Evolutionary conservation across 2,113 vertebrate species (phyloP).

Genomic region (Paraplagusia blochii): DNA sequence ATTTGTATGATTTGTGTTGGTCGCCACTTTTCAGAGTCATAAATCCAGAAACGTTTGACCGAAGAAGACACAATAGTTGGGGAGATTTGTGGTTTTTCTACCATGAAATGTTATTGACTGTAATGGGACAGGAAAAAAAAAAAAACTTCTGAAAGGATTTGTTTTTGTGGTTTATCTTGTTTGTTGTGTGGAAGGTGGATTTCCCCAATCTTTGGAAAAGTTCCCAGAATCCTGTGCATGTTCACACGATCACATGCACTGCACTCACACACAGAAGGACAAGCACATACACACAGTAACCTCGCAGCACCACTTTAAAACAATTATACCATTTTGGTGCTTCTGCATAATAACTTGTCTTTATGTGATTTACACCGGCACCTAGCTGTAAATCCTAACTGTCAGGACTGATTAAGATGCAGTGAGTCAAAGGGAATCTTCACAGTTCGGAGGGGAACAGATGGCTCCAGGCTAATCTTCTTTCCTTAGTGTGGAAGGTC

Average conservation of each 20-base stretch:
- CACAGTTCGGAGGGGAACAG: conserved; percentile 27
- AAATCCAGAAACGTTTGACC: conserved; percentile 30
- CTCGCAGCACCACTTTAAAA: conserved; percentile 52
- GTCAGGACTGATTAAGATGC: conserved; percentile 51
- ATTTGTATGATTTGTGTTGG: conserved; percentile 15
- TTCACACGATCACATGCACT: conserved; percentile 46
- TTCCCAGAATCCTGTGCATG: conserved; percentile 52
- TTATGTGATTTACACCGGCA: conserved; percentile 47
- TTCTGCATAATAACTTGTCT: conserved; percentile 59
- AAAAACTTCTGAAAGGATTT: conserved; percentile 30
- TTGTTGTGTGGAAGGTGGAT: conserved; percentile 60
- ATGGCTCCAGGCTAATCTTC: conserved; percentile 31
- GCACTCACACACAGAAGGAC: conserved; percentile 5
- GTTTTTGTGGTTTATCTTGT: conserved; percentile 60
- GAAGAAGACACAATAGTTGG: conserved; percentile 40
- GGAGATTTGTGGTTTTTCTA: conserved; percentile 34
- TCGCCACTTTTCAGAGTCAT: conserved; percentile 25
- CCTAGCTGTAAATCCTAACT: conserved; percentile 51
- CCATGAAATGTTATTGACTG: conserved; percentile 49
- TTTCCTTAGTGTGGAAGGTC: conserved; percentile 6
- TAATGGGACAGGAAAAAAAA: conserved; percentile 39
- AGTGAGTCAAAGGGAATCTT: conserved; percentile 51
- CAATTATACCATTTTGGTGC: conserved; percentile 57
- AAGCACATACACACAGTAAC: conserved; percentile 24
- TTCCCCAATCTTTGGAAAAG: conserved; percentile 59